Percentiles rank a stretch among this genome's conserved stretches.
phyloP scores from a whole-genome alignment of 2,113 vertebrate genomes.

The Scortum barcoo region DNA sequence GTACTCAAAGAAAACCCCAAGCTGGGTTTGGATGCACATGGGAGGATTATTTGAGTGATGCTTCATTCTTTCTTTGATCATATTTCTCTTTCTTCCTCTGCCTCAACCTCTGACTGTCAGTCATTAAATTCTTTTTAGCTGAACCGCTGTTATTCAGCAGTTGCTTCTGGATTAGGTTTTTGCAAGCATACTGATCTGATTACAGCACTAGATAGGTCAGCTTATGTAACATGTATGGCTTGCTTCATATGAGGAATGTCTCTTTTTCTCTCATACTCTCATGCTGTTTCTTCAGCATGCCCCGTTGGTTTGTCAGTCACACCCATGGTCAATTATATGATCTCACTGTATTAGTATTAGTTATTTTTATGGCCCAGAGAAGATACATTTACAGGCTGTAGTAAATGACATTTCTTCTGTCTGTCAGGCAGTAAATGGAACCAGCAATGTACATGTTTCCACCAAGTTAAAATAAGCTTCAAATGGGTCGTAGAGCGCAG shows the following conservation, averaged over 20 bases:
- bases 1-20: conserved; percentile 14
- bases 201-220: conserved; percentile 60
- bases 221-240: conserved; percentile 67
- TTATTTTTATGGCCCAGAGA: conserved; percentile 12
- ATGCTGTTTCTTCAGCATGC: conserved; percentile 14
- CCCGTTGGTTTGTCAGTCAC: conserved; percentile 14
- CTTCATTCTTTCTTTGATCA: conserved; percentile 44
- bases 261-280: conserved; percentile 20
- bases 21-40: conserved; percentile 6
- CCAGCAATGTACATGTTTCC: too few relatives aligned
- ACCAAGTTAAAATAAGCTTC: background rate
- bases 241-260: conserved; percentile 47
- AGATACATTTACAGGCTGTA: background rate
- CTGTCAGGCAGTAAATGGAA: background rate
- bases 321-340: background rate
- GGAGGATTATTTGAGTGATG: conserved; percentile 28
- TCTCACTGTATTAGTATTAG: background rate
- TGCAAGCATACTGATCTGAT: conserved; percentile 65
- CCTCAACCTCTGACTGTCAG: conserved; percentile 29
- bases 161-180: conserved; percentile 53
- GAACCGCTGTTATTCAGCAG: conserved; percentile 31
- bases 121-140: conserved; percentile 15
- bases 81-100: conserved; percentile 20
- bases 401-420: background rate
- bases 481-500: too few relatives aligned